A percentile compares a stretch with the other conserved stretches of the same genome.
phyloP scores from a whole-genome alignment of 2,888 invertebrate genomes.

The Cephus runcator region DNA sequence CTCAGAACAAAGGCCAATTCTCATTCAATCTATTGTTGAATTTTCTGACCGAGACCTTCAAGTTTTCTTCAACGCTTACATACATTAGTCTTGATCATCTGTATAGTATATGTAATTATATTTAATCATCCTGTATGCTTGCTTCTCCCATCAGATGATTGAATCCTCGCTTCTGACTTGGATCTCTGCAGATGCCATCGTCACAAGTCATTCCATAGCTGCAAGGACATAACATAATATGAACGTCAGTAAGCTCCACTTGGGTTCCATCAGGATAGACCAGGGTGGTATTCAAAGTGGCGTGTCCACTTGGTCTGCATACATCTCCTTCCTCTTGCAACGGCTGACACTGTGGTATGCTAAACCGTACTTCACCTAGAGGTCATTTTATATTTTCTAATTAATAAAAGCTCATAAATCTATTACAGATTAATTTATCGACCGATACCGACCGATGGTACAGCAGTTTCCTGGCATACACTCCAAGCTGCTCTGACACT shows the following conservation, averaged over 20 bases:
- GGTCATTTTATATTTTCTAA: neutral
- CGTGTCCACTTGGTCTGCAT: slow-evolving; percentile 33
- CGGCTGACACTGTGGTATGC: slow-evolving; percentile 39
- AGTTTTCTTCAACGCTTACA: neutral
- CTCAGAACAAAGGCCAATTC: neutral
- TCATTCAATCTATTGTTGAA: neutral
- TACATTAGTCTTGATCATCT: neutral
- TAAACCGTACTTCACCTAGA: slow-evolving; percentile 27
- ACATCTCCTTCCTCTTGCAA: slow-evolving; percentile 30
- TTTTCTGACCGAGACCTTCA: neutral
- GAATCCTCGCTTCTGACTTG: slow-evolving; percentile 20
- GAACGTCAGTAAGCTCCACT: slow-evolving; percentile 36
- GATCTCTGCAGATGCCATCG: slow-evolving; percentile 31
- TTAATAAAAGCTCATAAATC: neutral
- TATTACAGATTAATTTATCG: neutral
- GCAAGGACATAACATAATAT: slow-evolving; percentile 46
- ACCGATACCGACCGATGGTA: slow-evolving; percentile 36
- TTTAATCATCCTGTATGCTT: neutral
- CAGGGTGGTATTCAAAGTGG: slow-evolving; percentile 35
- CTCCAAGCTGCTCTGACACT: slow-evolving; percentile 39
- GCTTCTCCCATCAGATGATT: slow-evolving; percentile 7
- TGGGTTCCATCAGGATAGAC: slow-evolving; percentile 40
- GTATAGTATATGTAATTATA: neutral
- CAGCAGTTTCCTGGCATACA: slow-evolving; percentile 46
- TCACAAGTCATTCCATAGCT: slow-evolving; percentile 37